Percentiles rank a stretch among this genome's conserved stretches.
These are phyloP conservation scores for Acrobasis consociella DNA, from an alignment of 2,888 invertebrate genomes.

Conservation along the genomic window DNA sequence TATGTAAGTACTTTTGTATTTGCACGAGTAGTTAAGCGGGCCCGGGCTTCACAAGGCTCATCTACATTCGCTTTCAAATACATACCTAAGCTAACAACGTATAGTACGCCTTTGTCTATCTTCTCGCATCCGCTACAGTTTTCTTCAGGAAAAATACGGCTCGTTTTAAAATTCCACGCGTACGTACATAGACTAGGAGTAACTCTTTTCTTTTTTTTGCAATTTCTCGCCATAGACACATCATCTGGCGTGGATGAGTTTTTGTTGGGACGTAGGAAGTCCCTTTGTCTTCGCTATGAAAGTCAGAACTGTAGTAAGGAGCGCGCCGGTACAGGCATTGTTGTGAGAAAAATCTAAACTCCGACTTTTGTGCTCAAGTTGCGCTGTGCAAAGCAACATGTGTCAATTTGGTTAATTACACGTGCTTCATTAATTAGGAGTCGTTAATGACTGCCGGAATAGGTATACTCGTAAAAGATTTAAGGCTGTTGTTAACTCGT, in stretches of 20 bases:
- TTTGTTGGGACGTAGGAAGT: slow-evolving; percentile 78
- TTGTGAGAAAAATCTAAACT: slow-evolving; percentile 73
- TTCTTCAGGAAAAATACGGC: slow-evolving; percentile 73
- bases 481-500: slow-evolving; percentile 43
- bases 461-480: slow-evolving; percentile 51
- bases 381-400: slow-evolving; percentile 63
- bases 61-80: slow-evolving; percentile 74
- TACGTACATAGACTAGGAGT: slow-evolving; percentile 53
- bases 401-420: slow-evolving; percentile 74
- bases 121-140: slow-evolving; percentile 71
- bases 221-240: slow-evolving; percentile 81
- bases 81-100: slow-evolving; percentile 74
- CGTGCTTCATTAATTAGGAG: slow-evolving; percentile 64
- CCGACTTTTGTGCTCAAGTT: slow-evolving; percentile 55
- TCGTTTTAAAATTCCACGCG: slow-evolving; percentile 71
- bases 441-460: slow-evolving; percentile 56
- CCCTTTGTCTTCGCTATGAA: slow-evolving; percentile 77
- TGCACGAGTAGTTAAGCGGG: slow-evolving; percentile 76
- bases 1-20: slow-evolving; percentile 82
- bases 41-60: slow-evolving; percentile 60
- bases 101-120: slow-evolving; percentile 73
- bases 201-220: slow-evolving; percentile 67
- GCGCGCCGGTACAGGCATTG: slow-evolving; percentile 71
- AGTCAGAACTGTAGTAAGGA: slow-evolving; percentile 79
- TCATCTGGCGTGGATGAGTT: slow-evolving; percentile 81